phyloP scores from a whole-genome alignment of 1,140 invertebrate genomes.

The Trachymyrmex cornetzi region DNA sequence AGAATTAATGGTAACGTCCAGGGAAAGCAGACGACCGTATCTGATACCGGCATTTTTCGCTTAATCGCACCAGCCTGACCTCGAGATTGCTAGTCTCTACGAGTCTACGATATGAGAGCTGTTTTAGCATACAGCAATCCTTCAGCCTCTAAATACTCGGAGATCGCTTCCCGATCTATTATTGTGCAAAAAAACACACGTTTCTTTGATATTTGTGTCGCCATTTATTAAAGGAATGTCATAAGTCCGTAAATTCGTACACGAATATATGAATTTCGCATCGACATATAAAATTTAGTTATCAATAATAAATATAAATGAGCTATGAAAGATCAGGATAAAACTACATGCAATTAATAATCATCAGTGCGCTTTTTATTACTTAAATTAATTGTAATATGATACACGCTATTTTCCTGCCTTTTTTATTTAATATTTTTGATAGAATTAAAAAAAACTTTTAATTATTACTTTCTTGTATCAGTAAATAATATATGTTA shows the following conservation, averaged over 20 bases:
- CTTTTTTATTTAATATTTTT: no score
- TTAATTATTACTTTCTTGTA: neutral
- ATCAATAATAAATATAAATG: neutral
- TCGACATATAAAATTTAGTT: neutral
- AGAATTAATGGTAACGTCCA: conserved; percentile 48
- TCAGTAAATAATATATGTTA: neutral
- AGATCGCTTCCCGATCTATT: conserved; percentile 35
- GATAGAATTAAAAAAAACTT: neutral
- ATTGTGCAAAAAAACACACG: conserved; percentile 11
- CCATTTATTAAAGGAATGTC: neutral
- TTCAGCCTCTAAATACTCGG: conserved; percentile 1
- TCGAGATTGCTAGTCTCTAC: conserved; percentile 41
- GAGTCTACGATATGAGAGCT: conserved; percentile 37
- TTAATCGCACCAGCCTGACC: conserved; percentile 45
- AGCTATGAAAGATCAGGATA: neutral
- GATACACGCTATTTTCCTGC: neutral
- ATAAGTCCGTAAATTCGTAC: neutral
- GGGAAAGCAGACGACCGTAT: conserved; percentile 43
- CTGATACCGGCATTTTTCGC: conserved; percentile 51
- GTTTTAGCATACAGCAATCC: conserved; percentile 22
- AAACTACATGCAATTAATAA: conserved; percentile 7
- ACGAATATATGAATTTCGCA: neutral
- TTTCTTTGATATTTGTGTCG: neutral
- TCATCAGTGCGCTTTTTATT: neutral
- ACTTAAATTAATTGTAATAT: conserved; percentile 2